Percentiles rank a stretch among this genome's conserved stretches.
phyloP scores from a whole-genome alignment of 2,888 invertebrate species.

The Ecdyonurus torrentis region DNA sequence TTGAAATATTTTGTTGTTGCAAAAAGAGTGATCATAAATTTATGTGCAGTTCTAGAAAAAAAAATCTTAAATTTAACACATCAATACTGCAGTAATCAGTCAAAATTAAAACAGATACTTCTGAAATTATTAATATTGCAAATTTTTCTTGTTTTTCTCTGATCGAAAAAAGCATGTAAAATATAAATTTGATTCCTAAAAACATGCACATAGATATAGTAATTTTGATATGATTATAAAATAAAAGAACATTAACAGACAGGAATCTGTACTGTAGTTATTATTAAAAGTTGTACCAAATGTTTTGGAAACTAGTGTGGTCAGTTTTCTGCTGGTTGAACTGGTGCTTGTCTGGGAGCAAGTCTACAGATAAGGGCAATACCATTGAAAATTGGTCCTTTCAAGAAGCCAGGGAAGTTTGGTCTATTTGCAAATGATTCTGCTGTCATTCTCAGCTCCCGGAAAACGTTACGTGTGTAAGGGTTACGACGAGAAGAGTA shows the following conservation, averaged over 20 bases:
- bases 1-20: too few species aligned
- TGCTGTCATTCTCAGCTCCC: slow-evolving; percentile 58
- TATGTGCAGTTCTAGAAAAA: too few species aligned
- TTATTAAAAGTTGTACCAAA: not conserved
- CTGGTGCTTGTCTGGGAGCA: slow-evolving; percentile 41
- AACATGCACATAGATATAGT: too few species aligned
- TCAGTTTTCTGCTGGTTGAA: not conserved
- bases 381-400: slow-evolving; percentile 36
- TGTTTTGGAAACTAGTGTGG: not conserved
- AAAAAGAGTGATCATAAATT: too few species aligned
- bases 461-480: slow-evolving; percentile 84
- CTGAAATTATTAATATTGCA: too few species aligned
- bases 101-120: too few species aligned
- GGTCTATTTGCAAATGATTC: slow-evolving; percentile 51
- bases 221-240: not conserved
- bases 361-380: slow-evolving; percentile 59
- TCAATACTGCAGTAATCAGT: too few species aligned
- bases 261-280: not conserved
- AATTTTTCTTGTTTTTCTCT: too few species aligned
- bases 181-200: too few species aligned
- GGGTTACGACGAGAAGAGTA: slow-evolving; percentile 93
- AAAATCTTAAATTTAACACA: too few species aligned
- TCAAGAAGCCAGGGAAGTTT: slow-evolving; percentile 47
- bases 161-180: too few species aligned
- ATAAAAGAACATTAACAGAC: not conserved